phyloP scores from a whole-genome alignment of 2,888 invertebrate genomes.

The Amblyjoppa proteus region DNA sequence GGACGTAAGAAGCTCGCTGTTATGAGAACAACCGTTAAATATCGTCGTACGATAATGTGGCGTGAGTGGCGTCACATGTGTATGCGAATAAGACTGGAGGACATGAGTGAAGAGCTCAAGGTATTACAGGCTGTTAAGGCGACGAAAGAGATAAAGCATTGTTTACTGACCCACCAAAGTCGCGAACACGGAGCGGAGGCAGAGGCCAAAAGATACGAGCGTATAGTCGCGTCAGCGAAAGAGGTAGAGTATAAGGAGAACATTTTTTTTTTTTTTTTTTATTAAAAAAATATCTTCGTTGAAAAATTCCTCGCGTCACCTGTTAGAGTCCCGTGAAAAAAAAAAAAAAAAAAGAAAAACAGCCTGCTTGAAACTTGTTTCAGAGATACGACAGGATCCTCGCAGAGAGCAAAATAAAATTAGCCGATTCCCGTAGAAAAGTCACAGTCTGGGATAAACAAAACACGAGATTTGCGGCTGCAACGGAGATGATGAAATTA shows the following conservation, averaged over 20 bases:
- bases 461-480: constrained; percentile 44
- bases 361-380: constrained; percentile 63
- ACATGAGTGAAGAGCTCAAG: constrained; percentile 76
- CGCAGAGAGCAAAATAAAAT: constrained; percentile 49
- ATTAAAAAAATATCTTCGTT: neutral
- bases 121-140: constrained; percentile 79
- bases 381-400: constrained; percentile 67
- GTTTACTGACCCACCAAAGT: constrained; percentile 68
- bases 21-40: constrained; percentile 76
- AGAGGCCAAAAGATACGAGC: constrained; percentile 66
- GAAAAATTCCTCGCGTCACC: neutral
- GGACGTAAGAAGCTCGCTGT: constrained; percentile 79
- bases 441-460: constrained; percentile 71
- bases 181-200: constrained; percentile 60
- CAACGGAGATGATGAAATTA: constrained; percentile 57
- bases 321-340: neutral
- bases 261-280: neutral
- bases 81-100: constrained; percentile 76
- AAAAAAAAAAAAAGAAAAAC: constrained; percentile 17
- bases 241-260: constrained; percentile 57
- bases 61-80: constrained; percentile 81
- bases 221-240: constrained; percentile 58
- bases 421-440: constrained; percentile 51
- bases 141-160: constrained; percentile 78
- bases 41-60: constrained; percentile 75